Conservation (phyloP, 2,888 invertebrate genomes). For the Lysandra coridon region DNA sequence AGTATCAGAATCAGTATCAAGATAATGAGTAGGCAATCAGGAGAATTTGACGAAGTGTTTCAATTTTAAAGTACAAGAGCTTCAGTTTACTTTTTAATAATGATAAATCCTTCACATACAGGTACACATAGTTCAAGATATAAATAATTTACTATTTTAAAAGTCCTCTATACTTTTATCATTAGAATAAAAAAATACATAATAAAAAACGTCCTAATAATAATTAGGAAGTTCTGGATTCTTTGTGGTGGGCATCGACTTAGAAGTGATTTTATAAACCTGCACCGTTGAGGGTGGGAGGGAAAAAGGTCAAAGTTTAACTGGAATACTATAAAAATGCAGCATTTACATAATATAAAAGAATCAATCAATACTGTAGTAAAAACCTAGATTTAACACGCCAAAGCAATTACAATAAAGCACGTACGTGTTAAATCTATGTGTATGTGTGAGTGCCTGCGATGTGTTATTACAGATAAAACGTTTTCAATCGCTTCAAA, state of each 20-base stretch:
- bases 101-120: too few species aligned
- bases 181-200: too few species aligned
- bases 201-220: too few species aligned
- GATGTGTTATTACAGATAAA: slow-evolving; percentile 17
- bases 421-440: slow-evolving; percentile 41
- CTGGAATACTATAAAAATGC: neutral
- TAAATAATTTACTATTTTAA: neutral
- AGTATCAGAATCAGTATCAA: neutral
- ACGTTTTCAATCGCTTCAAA: neutral
- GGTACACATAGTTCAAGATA: neutral
- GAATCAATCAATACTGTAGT: slow-evolving; percentile 32
- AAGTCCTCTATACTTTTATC: neutral
- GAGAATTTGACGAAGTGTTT: too few species aligned
- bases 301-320: too few species aligned
- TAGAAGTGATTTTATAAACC: too few species aligned
- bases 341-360: neutral
- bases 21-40: neutral
- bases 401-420: slow-evolving; percentile 43
- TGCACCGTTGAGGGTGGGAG: too few species aligned
- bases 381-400: slow-evolving; percentile 38
- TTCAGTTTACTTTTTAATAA: too few species aligned
- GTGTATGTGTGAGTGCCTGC: neutral
- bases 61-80: too few species aligned
- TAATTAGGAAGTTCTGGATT: too few species aligned
- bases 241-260: too few species aligned